Conservation (phyloP, 2,113 vertebrate species). For the Ibidorhyncha struthersii region DNA sequence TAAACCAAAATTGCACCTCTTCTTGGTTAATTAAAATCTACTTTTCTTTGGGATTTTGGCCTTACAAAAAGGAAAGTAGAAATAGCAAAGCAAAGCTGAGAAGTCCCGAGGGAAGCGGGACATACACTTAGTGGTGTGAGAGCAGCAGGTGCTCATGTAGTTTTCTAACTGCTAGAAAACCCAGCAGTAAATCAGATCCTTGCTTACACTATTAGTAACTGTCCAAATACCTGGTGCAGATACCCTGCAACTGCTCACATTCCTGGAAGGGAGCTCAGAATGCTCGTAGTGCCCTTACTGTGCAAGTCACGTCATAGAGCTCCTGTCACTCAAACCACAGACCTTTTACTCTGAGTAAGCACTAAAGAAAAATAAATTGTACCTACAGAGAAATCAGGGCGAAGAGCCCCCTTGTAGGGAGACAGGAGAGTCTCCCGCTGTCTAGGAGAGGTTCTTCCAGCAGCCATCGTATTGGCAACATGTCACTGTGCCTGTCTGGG, state of each 20-base stretch:
- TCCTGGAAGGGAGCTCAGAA: not conserved
- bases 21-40: rapidly evolving
- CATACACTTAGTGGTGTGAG: rapidly evolving
- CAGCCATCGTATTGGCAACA: rapidly evolving
- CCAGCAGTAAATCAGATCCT: not conserved
- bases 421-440: not conserved
- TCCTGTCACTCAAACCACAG: not conserved
- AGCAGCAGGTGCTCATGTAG: not conserved
- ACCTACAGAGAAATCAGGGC: not conserved
- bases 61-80: not conserved
- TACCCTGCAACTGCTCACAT: rapidly evolving
- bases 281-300: rapidly evolving
- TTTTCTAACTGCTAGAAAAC: not conserved
- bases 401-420: not conserved
- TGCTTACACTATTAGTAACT: not conserved
- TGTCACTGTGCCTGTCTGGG: not conserved
- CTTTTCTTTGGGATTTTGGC: not conserved
- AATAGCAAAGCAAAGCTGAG: not conserved
- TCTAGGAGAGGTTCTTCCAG: not conserved
- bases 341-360: not conserved
- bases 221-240: not conserved
- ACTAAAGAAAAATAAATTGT: not conserved
- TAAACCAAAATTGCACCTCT: not conserved
- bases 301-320: not conserved
- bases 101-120: not conserved